Evolutionary conservation across 2,888 invertebrate genomes (phyloP).

Genomic region (Gasteruption jaculator): DNA sequence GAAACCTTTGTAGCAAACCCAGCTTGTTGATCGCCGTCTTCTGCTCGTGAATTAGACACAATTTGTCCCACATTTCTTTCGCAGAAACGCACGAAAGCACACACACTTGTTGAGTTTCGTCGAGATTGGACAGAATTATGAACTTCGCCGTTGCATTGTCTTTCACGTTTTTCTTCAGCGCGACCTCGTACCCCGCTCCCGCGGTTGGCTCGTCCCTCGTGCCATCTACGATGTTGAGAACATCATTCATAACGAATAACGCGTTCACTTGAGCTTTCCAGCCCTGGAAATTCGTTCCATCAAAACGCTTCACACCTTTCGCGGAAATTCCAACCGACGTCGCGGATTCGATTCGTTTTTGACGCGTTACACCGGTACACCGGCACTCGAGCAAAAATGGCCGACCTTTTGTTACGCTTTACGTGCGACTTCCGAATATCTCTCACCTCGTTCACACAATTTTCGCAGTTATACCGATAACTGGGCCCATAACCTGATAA

Average conservation of each 20-base stretch:
- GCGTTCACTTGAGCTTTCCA: conserved; percentile 21
- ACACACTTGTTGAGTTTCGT: conserved; percentile 22
- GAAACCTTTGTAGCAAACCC: conserved; percentile 18
- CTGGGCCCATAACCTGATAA: conserved; percentile 23
- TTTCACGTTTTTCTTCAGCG: conserved; percentile 17
- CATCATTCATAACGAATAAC: conserved; percentile 21
- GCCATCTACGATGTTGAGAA: conserved; percentile 19
- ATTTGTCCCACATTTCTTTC: conserved; percentile 23
- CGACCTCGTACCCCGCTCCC: conserved; percentile 12
- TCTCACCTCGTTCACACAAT: conserved; percentile 1
- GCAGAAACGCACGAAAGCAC: conserved; percentile 17
- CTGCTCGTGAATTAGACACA: conserved; percentile 23
- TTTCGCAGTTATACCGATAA: conserved; percentile 8
- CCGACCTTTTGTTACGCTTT: conserved; percentile 11
- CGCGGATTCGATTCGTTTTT: too few species aligned
- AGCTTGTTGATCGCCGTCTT: conserved; percentile 22
- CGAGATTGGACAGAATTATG: conserved; percentile 24
- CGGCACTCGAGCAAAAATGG: conserved; percentile 14
- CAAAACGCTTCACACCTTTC: conserved; percentile 18
- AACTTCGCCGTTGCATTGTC: conserved; percentile 26
- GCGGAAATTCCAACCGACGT: conserved; percentile 20
- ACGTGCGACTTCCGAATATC: conserved; percentile 9
- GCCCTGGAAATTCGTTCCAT: conserved; percentile 20
- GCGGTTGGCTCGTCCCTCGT: conserved; percentile 13
- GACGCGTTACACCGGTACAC: too few species aligned